Evolutionary conservation across 1,140 invertebrate genomes (phyloP).

Genomic region (Subanguina moxae): DNA sequence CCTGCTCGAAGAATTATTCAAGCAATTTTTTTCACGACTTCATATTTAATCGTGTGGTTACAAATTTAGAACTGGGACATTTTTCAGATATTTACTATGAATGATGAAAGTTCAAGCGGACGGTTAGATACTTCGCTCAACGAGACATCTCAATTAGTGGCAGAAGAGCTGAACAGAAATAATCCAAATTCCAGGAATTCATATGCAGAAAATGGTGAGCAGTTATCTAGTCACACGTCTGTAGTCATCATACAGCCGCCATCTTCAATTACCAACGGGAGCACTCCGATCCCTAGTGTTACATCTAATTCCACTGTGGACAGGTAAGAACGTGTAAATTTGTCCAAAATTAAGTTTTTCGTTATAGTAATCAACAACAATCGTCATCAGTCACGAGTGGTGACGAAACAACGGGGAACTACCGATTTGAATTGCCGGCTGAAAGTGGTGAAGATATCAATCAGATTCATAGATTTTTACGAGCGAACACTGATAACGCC

Average conservation of each 20-base stretch:
- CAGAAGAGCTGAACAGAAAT: constrained; percentile 7
- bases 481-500: constrained; percentile 26
- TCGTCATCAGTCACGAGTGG: neutral
- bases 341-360: neutral
- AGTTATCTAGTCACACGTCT: constrained; percentile 9
- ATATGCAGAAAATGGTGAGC: neutral
- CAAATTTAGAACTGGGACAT: neutral
- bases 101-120: neutral
- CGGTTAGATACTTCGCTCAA: neutral
- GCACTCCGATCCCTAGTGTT: neutral
- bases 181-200: neutral
- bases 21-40: constrained; percentile 18
- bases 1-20: constrained; percentile 19
- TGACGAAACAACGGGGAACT: neutral
- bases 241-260: constrained; percentile 33
- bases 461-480: constrained; percentile 12
- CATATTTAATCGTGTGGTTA: no score
- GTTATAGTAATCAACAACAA: neutral
- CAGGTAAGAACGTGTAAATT: neutral
- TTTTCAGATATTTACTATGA: constrained; percentile 16
- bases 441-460: constrained; percentile 25
- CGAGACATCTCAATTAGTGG: neutral
- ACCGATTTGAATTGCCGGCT: constrained; percentile 19
- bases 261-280: constrained; percentile 10
- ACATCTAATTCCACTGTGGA: no score